Evolutionary conservation across 1,140 invertebrate genomes (phyloP).

Genomic region (Andrena cerasifolii): DNA sequence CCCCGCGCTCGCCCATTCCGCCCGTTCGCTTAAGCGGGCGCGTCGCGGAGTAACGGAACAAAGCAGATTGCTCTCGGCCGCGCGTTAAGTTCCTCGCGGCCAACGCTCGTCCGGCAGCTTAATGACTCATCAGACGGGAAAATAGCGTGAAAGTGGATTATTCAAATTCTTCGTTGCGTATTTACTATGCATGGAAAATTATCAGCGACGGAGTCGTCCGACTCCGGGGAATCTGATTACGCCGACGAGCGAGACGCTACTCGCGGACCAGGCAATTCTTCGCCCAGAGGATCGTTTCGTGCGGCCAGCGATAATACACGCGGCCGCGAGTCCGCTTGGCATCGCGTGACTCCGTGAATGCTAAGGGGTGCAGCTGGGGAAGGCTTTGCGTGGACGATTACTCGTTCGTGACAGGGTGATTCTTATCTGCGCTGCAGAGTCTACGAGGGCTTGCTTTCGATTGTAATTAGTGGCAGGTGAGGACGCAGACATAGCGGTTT

Average conservation of each 20-base stretch:
- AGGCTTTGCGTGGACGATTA: too few species aligned
- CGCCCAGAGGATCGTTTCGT: neutral
- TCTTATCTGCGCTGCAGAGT: too few species aligned
- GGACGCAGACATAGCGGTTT: too few species aligned
- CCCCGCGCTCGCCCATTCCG: constrained; percentile 1
- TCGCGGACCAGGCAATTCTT: neutral
- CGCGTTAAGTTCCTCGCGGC: constrained; percentile 40
- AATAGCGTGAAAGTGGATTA: constrained; percentile 55
- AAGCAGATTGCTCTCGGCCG: constrained; percentile 34
- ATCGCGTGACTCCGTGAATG: too few species aligned
- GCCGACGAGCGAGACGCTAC: constrained; percentile 11
- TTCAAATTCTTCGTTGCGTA: constrained; percentile 51
- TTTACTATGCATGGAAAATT: constrained; percentile 54
- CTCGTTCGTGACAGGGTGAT: too few species aligned
- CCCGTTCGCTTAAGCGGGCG: neutral
- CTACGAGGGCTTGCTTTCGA: too few species aligned
- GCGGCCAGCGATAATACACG: too few species aligned
- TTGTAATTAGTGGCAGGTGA: too few species aligned
- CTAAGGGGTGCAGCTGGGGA: too few species aligned
- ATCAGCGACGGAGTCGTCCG: constrained; percentile 20
- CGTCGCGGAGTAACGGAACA: neutral
- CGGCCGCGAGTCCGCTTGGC: too few species aligned
- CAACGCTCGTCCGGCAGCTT: constrained; percentile 30
- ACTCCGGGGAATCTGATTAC: constrained; percentile 30
- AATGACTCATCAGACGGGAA: constrained; percentile 54